Base-by-base conservation (phyloP, 2,113 vertebrate species). In the Lagopus leucura region DNA sequence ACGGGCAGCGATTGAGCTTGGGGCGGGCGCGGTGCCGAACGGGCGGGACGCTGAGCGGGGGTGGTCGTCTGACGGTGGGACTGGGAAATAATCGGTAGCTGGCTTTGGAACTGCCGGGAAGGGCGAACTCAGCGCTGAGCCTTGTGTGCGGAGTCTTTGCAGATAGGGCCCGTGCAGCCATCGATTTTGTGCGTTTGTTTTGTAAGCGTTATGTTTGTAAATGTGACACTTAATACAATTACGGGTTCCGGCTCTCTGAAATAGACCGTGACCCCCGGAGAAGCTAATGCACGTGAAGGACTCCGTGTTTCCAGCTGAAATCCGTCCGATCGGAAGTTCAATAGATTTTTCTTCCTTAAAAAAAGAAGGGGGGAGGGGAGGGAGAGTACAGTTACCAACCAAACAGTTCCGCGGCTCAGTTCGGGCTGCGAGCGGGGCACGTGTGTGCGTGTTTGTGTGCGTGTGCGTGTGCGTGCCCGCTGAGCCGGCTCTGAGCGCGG, bases 141-240 rank as follows among this genome's bases (percentile, higher is more conserved):
- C 28, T 74, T 8, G 2, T 82, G 43, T 73, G 76, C 79, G 63
- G 76, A 58, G 52, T 32, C 86, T 89, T 54, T 65, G 84, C 36
- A 36, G 72, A 71, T 36, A 48, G 74, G 76, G 66, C 30, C 88
- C 88, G 45, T 28, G 36, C 13, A 45, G 71, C 18, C 88, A 96
- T 90, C 71, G 92, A 93, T 92, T 95, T 94, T 69, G 75, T 10
- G 57, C 30, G 27, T 54, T 54, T 54, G 52, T 54, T 54, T 54
- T 54, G 52, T 54, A 54, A 28, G 52, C 52, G 52, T 48, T 78
- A 45, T 38, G 64, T 89, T 94, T 93, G 86, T 86, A 85, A 93
- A 91, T 55, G 67, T 58, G 93, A 77, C 64, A 66, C 69, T 92
- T 93, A 78, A 70, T 92, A 87, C 90, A 96, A 92, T 86, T 48